A percentile compares a stretch with the other conserved stretches of the same genome.
Evolutionary conservation across 2,888 invertebrate genomes (phyloP).

Genomic region (Sussaba pulchella): DNA sequence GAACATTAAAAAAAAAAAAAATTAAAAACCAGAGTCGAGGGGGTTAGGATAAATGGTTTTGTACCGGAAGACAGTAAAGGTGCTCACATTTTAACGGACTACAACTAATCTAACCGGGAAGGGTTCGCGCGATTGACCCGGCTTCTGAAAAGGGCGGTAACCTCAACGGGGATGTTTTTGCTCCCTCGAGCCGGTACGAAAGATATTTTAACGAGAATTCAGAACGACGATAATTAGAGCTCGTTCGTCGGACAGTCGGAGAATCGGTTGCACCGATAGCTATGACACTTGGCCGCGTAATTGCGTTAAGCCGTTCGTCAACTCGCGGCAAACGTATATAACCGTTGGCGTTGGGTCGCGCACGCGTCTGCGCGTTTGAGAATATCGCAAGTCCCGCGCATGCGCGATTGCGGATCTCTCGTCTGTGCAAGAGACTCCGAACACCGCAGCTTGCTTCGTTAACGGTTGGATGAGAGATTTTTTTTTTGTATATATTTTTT

Average conservation of each 20-base stretch:
- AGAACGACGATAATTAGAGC: slow-evolving; percentile 80
- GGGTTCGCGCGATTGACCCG: too few relatives aligned
- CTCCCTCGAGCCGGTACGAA: slow-evolving; percentile 38
- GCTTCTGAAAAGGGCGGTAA: slow-evolving; percentile 4
- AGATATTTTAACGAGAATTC: slow-evolving; percentile 80
- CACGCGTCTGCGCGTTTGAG: slow-evolving; percentile 44
- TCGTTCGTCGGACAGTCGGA: slow-evolving; percentile 50
- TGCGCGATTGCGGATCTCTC: neutral
- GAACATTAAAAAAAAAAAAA: slow-evolving; percentile 4
- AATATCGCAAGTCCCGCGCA: neutral
- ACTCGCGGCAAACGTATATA: slow-evolving; percentile 38
- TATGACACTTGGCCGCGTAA: slow-evolving; percentile 74
- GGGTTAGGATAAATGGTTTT: neutral
- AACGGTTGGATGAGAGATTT: slow-evolving; percentile 61
- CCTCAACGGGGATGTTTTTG: slow-evolving; percentile 69
- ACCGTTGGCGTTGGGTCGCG: slow-evolving; percentile 26
- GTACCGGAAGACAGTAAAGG: neutral
- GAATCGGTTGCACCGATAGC: slow-evolving; percentile 51
- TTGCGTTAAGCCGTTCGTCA: slow-evolving; percentile 75
- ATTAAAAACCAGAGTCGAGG: too few relatives aligned
- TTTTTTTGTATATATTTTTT: too few relatives aligned
- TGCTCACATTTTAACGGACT: neutral
- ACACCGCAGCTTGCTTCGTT: slow-evolving; percentile 64
- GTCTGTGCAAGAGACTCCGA: slow-evolving; percentile 18
- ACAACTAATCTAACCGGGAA: neutral